These are phyloP conservation scores for Sebastes trivittatus DNA, from an alignment of 2,797 vertebrate species.

Conservation along the genomic window DNA sequence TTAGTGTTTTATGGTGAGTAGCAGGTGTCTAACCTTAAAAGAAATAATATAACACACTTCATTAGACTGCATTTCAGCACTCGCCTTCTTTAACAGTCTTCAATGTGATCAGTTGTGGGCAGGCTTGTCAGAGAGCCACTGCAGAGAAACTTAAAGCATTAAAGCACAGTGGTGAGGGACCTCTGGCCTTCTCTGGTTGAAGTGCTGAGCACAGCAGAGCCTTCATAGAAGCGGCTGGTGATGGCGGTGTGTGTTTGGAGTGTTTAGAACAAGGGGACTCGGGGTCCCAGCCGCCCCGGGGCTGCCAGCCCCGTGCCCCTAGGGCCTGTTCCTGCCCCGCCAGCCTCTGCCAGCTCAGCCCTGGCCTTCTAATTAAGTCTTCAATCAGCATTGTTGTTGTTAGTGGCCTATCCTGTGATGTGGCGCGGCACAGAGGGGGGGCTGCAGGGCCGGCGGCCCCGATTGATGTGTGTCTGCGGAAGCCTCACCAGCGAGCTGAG, in stretches of 20 bases:
- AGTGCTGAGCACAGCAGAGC: constrained; percentile 41
- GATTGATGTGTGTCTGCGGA: constrained; percentile 75
- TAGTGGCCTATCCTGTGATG: constrained; percentile 75
- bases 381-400: constrained; percentile 81
- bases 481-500: constrained; percentile 68
- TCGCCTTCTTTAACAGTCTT: neutral
- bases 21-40: neutral
- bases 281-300: constrained; percentile 34
- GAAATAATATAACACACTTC: neutral
- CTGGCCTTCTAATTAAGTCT: constrained; percentile 82
- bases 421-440: constrained; percentile 65
- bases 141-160: neutral
- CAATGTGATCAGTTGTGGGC: neutral
- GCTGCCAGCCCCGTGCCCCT: constrained; percentile 60
- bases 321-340: constrained; percentile 45
- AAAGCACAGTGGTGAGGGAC: constrained; percentile 7
- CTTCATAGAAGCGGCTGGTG: constrained; percentile 37
- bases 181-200: constrained; percentile 30
- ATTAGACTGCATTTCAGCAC: neutral
- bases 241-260: constrained; percentile 45
- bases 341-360: constrained; percentile 71
- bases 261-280: constrained; percentile 52
- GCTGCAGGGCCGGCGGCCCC: constrained; percentile 59
- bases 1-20: neutral
- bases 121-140: neutral